Conservation (phyloP, 2,797 vertebrate genomes). For the Melanotaenia boesemani region DNA sequence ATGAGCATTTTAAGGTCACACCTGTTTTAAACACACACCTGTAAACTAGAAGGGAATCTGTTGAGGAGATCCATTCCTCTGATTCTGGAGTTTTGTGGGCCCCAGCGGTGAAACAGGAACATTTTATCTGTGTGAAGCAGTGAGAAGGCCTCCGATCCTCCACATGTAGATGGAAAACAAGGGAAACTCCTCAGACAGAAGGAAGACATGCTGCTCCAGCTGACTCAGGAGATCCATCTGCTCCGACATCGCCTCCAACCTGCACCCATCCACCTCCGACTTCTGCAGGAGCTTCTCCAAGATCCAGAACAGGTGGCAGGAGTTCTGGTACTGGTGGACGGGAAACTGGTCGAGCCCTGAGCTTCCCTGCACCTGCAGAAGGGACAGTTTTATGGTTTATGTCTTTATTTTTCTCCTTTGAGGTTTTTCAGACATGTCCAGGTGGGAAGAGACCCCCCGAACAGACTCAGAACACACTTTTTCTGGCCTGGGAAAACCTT, state of each 20-base stretch:
- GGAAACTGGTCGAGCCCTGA: conserved; percentile 61
- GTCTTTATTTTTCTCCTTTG: too few relatives aligned
- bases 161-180: conserved; percentile 90
- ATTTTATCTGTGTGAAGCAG: conserved; percentile 22
- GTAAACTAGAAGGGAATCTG: too few relatives aligned
- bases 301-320: conserved; percentile 83
- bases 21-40: too few relatives aligned
- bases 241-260: conserved; percentile 38
- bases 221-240: conserved; percentile 75
- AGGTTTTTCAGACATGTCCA: too few relatives aligned
- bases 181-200: conserved; percentile 89
- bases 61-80: too few relatives aligned
- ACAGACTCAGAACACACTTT: too few relatives aligned
- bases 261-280: background rate
- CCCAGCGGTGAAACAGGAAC: too few relatives aligned
- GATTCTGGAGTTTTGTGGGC: too few relatives aligned
- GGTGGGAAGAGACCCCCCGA: too few relatives aligned
- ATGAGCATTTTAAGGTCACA: too few relatives aligned
- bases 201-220: conserved; percentile 83
- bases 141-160: conserved; percentile 84
- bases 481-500: too few relatives aligned
- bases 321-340: conserved; percentile 86
- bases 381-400: background rate
- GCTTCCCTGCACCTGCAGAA: conserved; percentile 40
- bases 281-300: conserved; percentile 86